A percentile compares a stretch with the other conserved stretches of the same genome.
phyloP scores from a whole-genome alignment of 1,140 invertebrate species.

The Brachionus angularis region DNA sequence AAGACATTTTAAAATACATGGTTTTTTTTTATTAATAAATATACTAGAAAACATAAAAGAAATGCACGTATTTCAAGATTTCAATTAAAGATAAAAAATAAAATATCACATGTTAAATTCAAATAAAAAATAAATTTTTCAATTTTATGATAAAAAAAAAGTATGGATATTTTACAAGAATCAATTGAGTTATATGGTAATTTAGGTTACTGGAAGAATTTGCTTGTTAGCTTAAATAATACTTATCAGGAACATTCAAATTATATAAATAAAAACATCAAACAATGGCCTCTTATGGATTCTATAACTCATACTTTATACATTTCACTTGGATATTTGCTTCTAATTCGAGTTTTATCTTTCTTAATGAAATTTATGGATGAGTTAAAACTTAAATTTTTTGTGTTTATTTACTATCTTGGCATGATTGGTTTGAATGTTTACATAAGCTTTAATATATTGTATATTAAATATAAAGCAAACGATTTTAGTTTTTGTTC shows the following conservation, averaged over 20 bases:
- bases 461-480: not conserved
- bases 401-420: conserved; percentile 2
- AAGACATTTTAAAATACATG: too few species aligned
- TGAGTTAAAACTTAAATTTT: conserved; percentile 23
- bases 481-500: conserved; percentile 7
- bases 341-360: not conserved
- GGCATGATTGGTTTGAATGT: conserved; percentile 17
- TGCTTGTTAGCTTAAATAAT: not conserved
- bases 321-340: not conserved
- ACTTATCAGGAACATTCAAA: not conserved
- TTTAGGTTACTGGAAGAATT: too few species aligned
- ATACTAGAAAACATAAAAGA: too few species aligned
- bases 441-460: not conserved
- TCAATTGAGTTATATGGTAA: too few species aligned
- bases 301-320: not conserved
- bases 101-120: too few species aligned
- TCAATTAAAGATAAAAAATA: too few species aligned
- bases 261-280: not conserved
- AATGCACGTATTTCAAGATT: too few species aligned
- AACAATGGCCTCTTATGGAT: conserved; percentile 3
- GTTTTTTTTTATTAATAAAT: too few species aligned
- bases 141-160: too few species aligned
- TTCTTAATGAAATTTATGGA: conserved; percentile 20
- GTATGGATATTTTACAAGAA: too few species aligned
- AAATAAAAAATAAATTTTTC: too few species aligned